Conservation (phyloP, 2,888 invertebrate genomes). For the Drosophila meridiana region DNA sequence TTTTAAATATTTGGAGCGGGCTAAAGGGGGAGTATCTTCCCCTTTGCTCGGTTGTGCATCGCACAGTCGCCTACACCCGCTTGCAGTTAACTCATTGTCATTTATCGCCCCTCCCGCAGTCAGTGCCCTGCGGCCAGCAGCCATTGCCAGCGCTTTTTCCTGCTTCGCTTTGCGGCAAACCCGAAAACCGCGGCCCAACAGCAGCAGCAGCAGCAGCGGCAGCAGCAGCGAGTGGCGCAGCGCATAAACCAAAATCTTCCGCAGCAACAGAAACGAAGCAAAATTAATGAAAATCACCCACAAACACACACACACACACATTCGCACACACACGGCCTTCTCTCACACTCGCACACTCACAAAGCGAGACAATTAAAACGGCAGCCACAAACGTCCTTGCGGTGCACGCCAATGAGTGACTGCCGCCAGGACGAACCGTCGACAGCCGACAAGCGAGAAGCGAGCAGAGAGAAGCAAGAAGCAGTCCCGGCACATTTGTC, state of each 20-base stretch:
- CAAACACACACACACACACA: slow-evolving; percentile 21
- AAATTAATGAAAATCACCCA: slow-evolving; percentile 75
- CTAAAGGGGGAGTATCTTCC: too few species aligned
- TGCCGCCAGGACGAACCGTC: slow-evolving; percentile 41
- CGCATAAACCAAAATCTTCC: slow-evolving; percentile 72
- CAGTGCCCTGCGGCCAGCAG: slow-evolving; percentile 40
- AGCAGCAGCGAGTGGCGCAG: slow-evolving; percentile 31
- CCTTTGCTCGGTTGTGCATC: neutral
- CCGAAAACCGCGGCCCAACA: slow-evolving; percentile 63
- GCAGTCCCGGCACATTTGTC: slow-evolving; percentile 66
- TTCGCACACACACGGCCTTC: slow-evolving; percentile 15
- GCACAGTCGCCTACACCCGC: neutral
- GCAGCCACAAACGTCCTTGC: slow-evolving; percentile 76
- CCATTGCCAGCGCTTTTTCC: slow-evolving; percentile 44
- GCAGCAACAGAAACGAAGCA: slow-evolving; percentile 64
- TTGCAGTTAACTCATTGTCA: slow-evolving; percentile 45
- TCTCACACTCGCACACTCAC: slow-evolving; percentile 10
- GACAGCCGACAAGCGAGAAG: slow-evolving; percentile 2
- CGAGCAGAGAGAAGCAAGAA: slow-evolving; percentile 13
- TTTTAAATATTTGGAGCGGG: too few species aligned
- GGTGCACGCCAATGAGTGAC: slow-evolving; percentile 56
- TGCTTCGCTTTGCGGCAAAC: slow-evolving; percentile 56
- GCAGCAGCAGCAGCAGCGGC: slow-evolving; percentile 9
- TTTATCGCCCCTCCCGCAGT: slow-evolving; percentile 15
- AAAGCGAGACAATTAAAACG: slow-evolving; percentile 70